Evolutionary conservation across 1,140 invertebrate species (phyloP), one percentile per base, ranked within the genome.

Genomic region (Bilobella aurantiaca): DNA sequence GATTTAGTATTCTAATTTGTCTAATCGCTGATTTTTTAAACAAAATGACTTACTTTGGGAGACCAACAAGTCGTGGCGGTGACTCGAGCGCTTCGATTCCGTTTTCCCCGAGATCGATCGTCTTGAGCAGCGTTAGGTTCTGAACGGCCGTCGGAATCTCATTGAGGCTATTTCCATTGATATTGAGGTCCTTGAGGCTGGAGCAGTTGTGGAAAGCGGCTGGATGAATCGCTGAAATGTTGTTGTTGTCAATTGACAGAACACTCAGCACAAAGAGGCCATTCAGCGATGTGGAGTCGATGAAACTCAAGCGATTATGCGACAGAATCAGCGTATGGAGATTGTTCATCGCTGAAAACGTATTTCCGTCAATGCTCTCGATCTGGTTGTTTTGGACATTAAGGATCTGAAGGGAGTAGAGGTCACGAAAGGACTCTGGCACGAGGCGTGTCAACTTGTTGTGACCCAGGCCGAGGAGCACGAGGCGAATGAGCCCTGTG

Each of bases 321-420:
- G 86, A 88, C 42, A 92, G 80, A 34, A 89, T 81, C 46, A 92
- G 78, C 0, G 87, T 89, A 73, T 91, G 88, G 30, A 92, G 78
- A 78, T 91, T 91, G 76, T 87, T 88, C 83, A 90, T 86, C 0
- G 87, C 85, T 1, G 86, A 81, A 75, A 92, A 91, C 3, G 88
- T 87, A 70, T 89, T 84, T 1, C 87, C 85, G 0, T 86, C 87
- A 65, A 93, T 86, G 47, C 81, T 84, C 75, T 90, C 86, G 60
- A 93, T 77, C 73, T 84, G 81, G 77, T 93, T 93, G 75, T 90
- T 83, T 65, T 87, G 83, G 57, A 92, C 76, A 73, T 89, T 87
- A 16, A 93, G 81, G 63, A 90, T 87, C 78, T 92, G 88, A 63
- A 93, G 77, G 18, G 86, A 89, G 72, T 90, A 90, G 21, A 91